Percentiles rank a stretch among this genome's conserved stretches.
phyloP scores from a whole-genome alignment of 2,797 vertebrate species.

The Antrozous pallidus region DNA sequence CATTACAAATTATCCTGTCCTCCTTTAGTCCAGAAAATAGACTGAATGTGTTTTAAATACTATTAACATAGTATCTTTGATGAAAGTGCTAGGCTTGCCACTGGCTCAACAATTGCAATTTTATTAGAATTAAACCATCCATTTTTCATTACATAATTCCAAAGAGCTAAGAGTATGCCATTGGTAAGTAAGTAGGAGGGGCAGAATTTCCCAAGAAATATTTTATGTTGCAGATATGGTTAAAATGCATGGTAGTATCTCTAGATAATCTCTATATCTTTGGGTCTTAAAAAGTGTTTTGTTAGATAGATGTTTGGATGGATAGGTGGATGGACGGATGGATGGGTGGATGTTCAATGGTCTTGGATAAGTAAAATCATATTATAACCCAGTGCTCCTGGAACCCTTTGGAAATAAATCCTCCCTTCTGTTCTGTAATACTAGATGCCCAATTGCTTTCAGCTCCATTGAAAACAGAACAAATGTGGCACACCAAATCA shows the following conservation, averaged over 20 bases:
- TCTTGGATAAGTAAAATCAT: neutral
- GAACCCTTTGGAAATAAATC: neutral
- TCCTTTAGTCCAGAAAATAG: neutral
- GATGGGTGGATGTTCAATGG: neutral
- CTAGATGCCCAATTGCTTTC: neutral
- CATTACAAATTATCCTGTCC: neutral
- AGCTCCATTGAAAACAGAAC: neutral
- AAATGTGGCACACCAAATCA: neutral
- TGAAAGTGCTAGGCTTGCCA: neutral
- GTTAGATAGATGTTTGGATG: neutral
- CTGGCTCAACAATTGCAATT: neutral
- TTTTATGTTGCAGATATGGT: neutral
- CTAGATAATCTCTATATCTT: neutral
- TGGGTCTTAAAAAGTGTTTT: neutral
- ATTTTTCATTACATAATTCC: neutral
- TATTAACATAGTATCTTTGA: neutral
- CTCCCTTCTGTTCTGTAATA: neutral
- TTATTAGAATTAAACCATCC: neutral
- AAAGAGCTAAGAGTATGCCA: neutral
- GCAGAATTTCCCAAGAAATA: neutral
- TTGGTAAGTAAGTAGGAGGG: neutral
- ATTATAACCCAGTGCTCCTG: neutral
- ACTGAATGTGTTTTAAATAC: neutral
- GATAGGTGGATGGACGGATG: neutral
- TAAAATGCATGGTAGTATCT: neutral